These are phyloP conservation scores for Caenorhabditis sp. DNA, from an alignment of 2,888 invertebrate species.

Conservation along the genomic window DNA sequence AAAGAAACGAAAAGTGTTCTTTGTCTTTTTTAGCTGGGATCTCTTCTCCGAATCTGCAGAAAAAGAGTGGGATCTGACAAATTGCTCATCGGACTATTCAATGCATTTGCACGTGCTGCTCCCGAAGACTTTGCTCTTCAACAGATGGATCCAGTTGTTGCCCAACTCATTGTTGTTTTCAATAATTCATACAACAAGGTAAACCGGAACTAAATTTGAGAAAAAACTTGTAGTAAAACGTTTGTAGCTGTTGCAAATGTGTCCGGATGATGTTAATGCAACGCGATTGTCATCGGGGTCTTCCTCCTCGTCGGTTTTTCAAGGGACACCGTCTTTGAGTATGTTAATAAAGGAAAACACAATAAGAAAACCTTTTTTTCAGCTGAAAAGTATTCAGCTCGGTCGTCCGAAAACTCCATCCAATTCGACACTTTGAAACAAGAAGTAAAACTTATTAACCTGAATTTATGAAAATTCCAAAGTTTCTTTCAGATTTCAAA, in stretches of 20 bases:
- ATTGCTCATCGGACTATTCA: constrained; percentile 79
- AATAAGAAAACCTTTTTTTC: constrained; percentile 11
- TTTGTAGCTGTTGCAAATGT: constrained; percentile 65
- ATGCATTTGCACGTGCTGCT: constrained; percentile 73
- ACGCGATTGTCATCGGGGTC: constrained; percentile 51
- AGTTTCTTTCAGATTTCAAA: constrained; percentile 52
- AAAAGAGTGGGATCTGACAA: constrained; percentile 84
- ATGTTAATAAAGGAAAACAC: not conserved
- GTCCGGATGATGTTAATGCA: constrained; percentile 60
- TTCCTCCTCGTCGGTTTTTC: constrained; percentile 45
- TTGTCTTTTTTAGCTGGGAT: constrained; percentile 74
- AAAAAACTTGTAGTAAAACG: not conserved
- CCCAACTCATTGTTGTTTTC: constrained; percentile 77
- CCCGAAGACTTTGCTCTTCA: constrained; percentile 75
- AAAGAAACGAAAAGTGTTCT: not conserved
- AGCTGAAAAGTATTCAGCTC: constrained; percentile 55
- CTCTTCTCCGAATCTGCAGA: constrained; percentile 82
- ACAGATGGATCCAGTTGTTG: constrained; percentile 78
- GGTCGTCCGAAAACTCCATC: constrained; percentile 39
- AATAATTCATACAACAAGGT: constrained; percentile 79
- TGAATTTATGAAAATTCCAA: not conserved
- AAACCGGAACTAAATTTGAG: constrained; percentile 27
- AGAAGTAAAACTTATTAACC: constrained; percentile 36
- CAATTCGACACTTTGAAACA: constrained; percentile 57
- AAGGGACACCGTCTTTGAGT: constrained; percentile 53